Conservation (phyloP, 2,113 vertebrate genomes). For the Perccottus glenii region DNA sequence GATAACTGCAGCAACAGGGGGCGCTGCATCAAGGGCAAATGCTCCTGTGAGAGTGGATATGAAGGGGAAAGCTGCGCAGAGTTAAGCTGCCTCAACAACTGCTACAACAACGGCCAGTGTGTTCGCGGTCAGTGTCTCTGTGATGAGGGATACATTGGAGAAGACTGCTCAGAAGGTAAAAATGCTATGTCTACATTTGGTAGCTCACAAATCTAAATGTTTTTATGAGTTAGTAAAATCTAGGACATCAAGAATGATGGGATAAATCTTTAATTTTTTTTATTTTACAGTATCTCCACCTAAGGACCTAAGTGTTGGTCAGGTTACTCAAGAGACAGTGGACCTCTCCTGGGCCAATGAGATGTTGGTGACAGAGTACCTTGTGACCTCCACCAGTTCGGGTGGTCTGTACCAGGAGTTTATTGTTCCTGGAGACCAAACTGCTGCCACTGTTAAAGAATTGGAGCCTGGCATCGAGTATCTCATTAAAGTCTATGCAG, state of each 20-base stretch:
- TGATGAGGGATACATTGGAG: slow-evolving; percentile 73
- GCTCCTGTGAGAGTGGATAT: slow-evolving; percentile 81
- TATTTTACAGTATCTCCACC: slow-evolving; percentile 87
- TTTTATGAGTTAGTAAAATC: slow-evolving; percentile 34
- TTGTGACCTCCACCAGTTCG: slow-evolving; percentile 84
- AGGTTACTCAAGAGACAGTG: slow-evolving; percentile 86
- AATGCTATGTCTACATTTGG: slow-evolving; percentile 6
- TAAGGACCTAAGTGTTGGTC: slow-evolving; percentile 84
- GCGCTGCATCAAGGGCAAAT: slow-evolving; percentile 81
- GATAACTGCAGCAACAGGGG: slow-evolving; percentile 77
- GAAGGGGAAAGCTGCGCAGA: slow-evolving; percentile 83
- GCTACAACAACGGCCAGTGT: slow-evolving; percentile 72
- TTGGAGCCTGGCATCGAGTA: slow-evolving; percentile 95
- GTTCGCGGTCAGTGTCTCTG: slow-evolving; percentile 73
- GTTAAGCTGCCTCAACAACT: slow-evolving; percentile 79
- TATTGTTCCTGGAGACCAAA: slow-evolving; percentile 86
- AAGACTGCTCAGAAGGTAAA: slow-evolving; percentile 81
- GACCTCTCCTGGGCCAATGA: slow-evolving; percentile 92
- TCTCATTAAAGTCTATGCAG: slow-evolving; percentile 89
- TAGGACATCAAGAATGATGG: too few relatives aligned
- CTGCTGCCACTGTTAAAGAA: slow-evolving; percentile 82
- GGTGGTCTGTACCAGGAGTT: slow-evolving; percentile 88
- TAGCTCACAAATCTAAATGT: slow-evolving; percentile 8
- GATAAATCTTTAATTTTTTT: neutral
- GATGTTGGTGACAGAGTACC: slow-evolving; percentile 88